Percentiles rank a stretch among this genome's conserved stretches.
phyloP scores from a whole-genome alignment of 2,888 invertebrate genomes.

The Palloptera scutellata region DNA sequence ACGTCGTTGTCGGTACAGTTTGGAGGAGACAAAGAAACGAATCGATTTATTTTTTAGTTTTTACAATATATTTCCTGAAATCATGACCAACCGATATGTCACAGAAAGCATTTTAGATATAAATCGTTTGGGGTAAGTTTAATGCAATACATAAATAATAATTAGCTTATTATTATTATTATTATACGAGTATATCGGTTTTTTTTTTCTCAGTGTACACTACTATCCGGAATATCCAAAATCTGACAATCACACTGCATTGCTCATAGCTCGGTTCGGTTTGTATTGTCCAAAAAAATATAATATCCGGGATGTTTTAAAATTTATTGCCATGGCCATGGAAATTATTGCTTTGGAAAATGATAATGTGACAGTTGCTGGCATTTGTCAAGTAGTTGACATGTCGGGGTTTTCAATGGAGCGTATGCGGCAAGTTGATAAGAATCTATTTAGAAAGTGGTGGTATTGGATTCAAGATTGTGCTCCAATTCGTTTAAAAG shows the following conservation, averaged over 20 bases:
- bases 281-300: conserved; percentile 50
- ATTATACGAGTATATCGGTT: background rate
- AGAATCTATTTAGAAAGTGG: conserved; percentile 49
- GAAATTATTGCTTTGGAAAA: conserved; percentile 55
- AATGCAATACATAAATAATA: background rate
- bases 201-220: conserved; percentile 38
- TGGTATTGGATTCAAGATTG: conserved; percentile 52
- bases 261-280: conserved; percentile 52
- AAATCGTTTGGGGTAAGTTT: conserved; percentile 51
- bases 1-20: conserved; percentile 52
- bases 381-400: conserved; percentile 53
- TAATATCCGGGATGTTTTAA: conserved; percentile 50
- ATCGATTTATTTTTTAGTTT: conserved; percentile 51
- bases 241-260: conserved; percentile 48
- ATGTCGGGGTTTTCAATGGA: conserved; percentile 47
- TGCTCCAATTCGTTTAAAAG: conserved; percentile 49
- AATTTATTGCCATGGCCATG: conserved; percentile 52
- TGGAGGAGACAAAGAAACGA: conserved; percentile 55
- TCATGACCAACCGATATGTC: conserved; percentile 49
- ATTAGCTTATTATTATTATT: background rate
- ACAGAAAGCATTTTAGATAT: conserved; percentile 49
- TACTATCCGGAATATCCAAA: conserved; percentile 53
- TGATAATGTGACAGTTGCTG: conserved; percentile 53
- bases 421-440: conserved; percentile 47
- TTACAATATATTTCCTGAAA: conserved; percentile 52